These are phyloP conservation scores for Carassius carassius DNA, from an alignment of 2,113 vertebrate species.

Conservation along the genomic window DNA sequence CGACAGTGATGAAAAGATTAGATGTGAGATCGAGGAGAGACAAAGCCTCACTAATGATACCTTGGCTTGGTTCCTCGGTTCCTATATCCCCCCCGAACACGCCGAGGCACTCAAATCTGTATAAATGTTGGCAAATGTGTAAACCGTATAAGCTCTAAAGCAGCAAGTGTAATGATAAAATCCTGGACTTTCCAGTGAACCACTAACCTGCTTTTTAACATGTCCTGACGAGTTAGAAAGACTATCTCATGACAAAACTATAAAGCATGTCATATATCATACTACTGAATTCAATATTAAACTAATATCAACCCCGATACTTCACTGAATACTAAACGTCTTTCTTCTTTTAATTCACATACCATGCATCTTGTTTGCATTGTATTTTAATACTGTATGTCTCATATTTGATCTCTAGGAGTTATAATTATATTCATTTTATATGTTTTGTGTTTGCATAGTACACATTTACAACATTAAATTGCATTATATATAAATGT, in stretches of 20 bases:
- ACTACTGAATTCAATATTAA: neutral
- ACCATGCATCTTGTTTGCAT: neutral
- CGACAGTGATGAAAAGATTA: constrained; percentile 17
- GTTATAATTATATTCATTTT: too few species aligned
- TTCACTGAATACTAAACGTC: neutral
- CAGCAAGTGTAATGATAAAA: neutral
- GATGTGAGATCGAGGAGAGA: neutral
- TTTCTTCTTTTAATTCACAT: neutral
- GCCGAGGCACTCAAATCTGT: neutral
- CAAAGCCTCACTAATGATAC: neutral
- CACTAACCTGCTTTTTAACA: constrained; percentile 12
- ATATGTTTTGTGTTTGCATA: too few species aligned
- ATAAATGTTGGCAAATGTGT: neutral
- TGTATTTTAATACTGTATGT: neutral
- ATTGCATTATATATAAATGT: too few species aligned
- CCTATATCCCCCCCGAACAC: neutral
- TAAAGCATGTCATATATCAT: neutral
- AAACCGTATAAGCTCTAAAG: constrained; percentile 5
- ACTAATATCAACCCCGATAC: neutral
- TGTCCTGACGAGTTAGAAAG: neutral
- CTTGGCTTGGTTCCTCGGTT: neutral
- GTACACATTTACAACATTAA: too few species aligned
- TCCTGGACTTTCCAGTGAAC: constrained; percentile 21
- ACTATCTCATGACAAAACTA: neutral
- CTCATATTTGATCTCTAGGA: neutral